Base-by-base conservation (phyloP, 92 coral and sea anemone species). In the Diadumene lineata region DNA sequence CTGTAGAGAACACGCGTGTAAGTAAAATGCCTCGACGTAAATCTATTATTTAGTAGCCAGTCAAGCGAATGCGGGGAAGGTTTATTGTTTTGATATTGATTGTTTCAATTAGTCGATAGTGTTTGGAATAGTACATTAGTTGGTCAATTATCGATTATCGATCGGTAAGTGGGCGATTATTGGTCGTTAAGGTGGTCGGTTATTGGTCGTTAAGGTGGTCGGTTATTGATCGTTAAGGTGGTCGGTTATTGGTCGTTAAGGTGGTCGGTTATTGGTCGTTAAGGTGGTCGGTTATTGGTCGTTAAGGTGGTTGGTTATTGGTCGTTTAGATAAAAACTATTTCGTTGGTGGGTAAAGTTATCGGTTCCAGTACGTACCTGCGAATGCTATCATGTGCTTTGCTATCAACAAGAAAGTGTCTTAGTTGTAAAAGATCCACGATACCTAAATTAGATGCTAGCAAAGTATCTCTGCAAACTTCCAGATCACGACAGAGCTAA, bases 321-420 rank as follows among this genome's bases (percentile, higher is more conserved):
- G 48, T 38, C 13, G 48, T 6, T 38, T 38, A 13, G 48, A 4
- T 38, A 13, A n/a, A n/a, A n/a, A 13, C 13, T 38, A 13, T 6
- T 38, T 38, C 7, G 48, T 38, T 38, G 48, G 48, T 38, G 6
- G 48, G 48, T 38, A 4, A 13, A 13, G 6, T 38, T 38, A 13
- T 38, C 13, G 48, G 11, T 19, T 25, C 13, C 48, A 38, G 46
- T 22, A 31, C 64, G 10, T 46, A 75, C 81, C 81, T 68, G 22
- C 72, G 77, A 32, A 84, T 0, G 18, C 43, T 50, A 44, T 68
- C 75, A 50, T 78, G 78, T 50, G 88, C 88, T 27, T 72, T 66
- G 7, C 88, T 74, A 30, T 84, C 88, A 23, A 84, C 81, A 22
- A 79, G 77, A 68, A 79, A 78, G 18, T 78, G 74, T 3, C 67